Conservation (phyloP, 2,113 vertebrate genomes). For the Bos indicus region DNA sequence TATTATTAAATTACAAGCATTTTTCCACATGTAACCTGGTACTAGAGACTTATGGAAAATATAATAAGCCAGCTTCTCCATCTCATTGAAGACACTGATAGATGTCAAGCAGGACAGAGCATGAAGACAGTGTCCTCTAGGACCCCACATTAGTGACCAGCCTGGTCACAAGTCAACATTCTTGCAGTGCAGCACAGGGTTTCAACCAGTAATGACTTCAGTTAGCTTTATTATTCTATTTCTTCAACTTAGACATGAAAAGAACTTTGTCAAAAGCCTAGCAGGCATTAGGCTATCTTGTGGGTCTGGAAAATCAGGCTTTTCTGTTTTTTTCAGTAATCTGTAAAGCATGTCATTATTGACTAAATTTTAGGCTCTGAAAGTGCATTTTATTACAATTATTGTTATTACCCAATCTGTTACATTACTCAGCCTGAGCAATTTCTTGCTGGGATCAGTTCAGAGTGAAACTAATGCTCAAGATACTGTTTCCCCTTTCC, state of each 20-base stretch:
- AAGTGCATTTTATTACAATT: neutral
- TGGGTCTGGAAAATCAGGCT: neutral
- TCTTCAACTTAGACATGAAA: neutral
- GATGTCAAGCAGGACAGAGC: neutral
- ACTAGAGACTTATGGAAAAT: neutral
- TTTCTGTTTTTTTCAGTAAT: neutral
- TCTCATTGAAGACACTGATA: neutral
- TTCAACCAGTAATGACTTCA: neutral
- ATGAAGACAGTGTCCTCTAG: neutral
- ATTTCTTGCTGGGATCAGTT: neutral
- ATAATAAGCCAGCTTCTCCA: neutral
- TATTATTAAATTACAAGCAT: neutral
- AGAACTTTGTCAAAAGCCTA: neutral
- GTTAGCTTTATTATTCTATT: neutral
- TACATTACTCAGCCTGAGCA: slow-evolving; percentile 25
- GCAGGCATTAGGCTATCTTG: neutral
- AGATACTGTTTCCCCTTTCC: slow-evolving; percentile 16
- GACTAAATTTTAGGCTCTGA: neutral
- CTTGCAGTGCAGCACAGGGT: neutral
- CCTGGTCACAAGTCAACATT: neutral
- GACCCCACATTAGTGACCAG: neutral
- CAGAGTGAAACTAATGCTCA: neutral
- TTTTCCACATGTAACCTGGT: neutral
- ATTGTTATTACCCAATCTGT: slow-evolving; percentile 11
- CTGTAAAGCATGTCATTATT: neutral